These are phyloP conservation scores for Hemibagrus wyckioides DNA, from an alignment of 2,113 vertebrate genomes.

Conservation along the genomic window DNA sequence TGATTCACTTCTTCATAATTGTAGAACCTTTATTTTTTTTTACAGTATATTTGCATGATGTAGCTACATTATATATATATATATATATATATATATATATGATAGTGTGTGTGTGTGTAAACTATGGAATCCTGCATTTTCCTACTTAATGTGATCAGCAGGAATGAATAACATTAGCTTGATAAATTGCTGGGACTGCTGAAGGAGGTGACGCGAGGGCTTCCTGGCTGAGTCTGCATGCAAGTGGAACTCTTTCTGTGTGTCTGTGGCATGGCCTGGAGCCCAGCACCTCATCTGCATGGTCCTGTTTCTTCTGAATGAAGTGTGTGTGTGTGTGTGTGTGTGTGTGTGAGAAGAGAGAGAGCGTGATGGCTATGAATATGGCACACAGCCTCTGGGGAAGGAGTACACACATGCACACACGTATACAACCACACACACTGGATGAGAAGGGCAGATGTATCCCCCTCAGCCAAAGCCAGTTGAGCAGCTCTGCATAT, in stretches of 20 bases:
- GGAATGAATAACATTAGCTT: conserved; percentile 10
- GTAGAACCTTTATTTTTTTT: not conserved
- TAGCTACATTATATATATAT: not conserved
- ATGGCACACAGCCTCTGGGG: conserved; percentile 50
- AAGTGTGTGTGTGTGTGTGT: conserved; percentile 34
- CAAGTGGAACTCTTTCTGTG: conserved; percentile 40
- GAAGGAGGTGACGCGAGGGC: conserved; percentile 18
- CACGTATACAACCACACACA: conserved; percentile 17
- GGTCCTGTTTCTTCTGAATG: conserved; percentile 35
- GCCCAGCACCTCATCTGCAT: conserved; percentile 42
- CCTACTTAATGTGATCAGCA: not conserved
- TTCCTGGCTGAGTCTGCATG: conserved; percentile 27
- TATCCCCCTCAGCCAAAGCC: conserved; percentile 54
- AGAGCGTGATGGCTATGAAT: conserved; percentile 34
- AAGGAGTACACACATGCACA: conserved; percentile 33
- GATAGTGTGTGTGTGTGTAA: too few relatives aligned
- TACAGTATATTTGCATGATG: not conserved
- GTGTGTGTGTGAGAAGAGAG: conserved; percentile 43
- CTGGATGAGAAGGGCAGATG: conserved; percentile 52
- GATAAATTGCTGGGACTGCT: not conserved
- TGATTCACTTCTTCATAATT: not conserved
- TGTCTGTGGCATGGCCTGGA: conserved; percentile 45
- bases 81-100: not conserved
- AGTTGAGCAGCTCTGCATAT: conserved; percentile 55
- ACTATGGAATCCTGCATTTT: not conserved